Evolutionary conservation across 2,888 invertebrate species (phyloP), one percentile per base, ranked within the genome.

Genomic region (Drosophila mercatorum): DNA sequence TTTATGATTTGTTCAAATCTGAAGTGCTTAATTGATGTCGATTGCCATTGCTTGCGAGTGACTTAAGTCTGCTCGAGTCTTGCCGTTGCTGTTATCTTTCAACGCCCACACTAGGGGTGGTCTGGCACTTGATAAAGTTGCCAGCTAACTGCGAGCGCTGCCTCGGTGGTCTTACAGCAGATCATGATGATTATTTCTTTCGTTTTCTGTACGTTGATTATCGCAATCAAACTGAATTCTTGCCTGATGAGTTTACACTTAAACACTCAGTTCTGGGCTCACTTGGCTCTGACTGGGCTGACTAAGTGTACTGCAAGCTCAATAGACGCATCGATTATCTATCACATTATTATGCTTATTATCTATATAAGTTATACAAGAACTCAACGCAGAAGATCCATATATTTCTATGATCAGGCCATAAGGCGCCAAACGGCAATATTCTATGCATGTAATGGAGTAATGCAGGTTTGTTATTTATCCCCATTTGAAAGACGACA

Each of bases 11-110:
- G 70, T 76, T 75, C 61, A 74, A 70, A 72, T 82, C 64, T 72
- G 34, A 75, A 80, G 81, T 77, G 67, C 77, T 74, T 85, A 88
- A 88, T 85, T 85, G 85, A 72, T 77, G 74, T 73, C 61, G 81
- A 70, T 75, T 81, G 75, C 62, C 47, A 56, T 59, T 56, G 64
- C 68, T 46, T 61, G 12, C 47, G 17, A 46, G 46, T 26, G 57
- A 17, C 62, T 51, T 41, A 64, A 55, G 58, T 34, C 61, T 55
- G 34, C 31, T 44, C 47, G 22, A 44, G 43, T 66, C 56, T 41
- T 57, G 26, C 31, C 60, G 49, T 11, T 66, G 43, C 2, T 47
- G 31, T 74, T 64, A 56, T 47, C 63, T 49, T 53, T 73, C 52
- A 52, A 76, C 74, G 74, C 78, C 78, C 66, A 58, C 62, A 67